A percentile compares a stretch with the other conserved stretches of the same genome.
Conservation (phyloP, 2,113 vertebrate genomes). For the Panurus biarmicus region DNA sequence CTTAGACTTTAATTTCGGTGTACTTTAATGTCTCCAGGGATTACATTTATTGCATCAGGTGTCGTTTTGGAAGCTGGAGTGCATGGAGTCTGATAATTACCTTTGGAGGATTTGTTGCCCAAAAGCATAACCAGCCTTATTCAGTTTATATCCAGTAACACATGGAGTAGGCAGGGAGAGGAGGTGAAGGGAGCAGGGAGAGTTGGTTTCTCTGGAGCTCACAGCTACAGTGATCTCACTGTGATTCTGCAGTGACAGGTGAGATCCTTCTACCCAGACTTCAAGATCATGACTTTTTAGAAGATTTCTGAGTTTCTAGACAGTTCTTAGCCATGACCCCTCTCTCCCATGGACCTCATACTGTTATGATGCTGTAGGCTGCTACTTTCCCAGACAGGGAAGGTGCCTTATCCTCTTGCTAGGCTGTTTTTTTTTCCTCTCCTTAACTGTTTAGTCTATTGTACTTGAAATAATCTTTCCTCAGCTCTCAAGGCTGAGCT, state of each 20-base stretch:
- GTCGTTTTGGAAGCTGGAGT: not conserved
- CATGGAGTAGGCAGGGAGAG: not conserved
- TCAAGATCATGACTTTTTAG: not conserved
- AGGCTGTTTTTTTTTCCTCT: not conserved
- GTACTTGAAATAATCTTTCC: not conserved
- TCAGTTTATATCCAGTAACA: not conserved
- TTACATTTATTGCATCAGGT: not conserved
- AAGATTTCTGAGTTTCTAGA: not conserved
- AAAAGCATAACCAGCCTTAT: too few relatives aligned
- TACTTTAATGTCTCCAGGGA: not conserved
- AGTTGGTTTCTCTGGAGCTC: not conserved
- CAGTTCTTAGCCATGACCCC: not conserved
- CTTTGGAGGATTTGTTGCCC: not conserved
- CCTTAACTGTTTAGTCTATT: not conserved
- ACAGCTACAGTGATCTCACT: not conserved
- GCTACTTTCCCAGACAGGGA: not conserved
- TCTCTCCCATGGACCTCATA: not conserved
- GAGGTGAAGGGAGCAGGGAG: accelerated
- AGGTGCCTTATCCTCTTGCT: not conserved
- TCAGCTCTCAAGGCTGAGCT: not conserved
- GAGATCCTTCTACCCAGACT: not conserved
- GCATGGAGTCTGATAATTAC: not conserved
- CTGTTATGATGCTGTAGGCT: not conserved
- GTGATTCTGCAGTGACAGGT: not conserved
- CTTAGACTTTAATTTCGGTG: not conserved